A percentile compares a stretch with the other conserved stretches of the same genome.
phyloP scores from a whole-genome alignment of 2,888 invertebrate species.

The Aphodius granarius region DNA sequence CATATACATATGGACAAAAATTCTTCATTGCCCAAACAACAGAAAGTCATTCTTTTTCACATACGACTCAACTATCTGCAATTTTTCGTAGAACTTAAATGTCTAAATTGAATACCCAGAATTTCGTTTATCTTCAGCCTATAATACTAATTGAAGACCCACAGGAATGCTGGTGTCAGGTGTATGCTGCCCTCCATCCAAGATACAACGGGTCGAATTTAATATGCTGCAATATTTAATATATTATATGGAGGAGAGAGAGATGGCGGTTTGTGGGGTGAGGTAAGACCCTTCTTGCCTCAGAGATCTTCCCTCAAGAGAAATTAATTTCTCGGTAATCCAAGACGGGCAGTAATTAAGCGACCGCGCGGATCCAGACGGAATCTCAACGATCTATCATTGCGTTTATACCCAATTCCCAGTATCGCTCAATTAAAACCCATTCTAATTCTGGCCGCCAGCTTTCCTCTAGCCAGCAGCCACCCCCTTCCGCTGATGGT shows the following conservation, averaged over 20 bases:
- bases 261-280: conserved; percentile 33
- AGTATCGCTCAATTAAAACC: conserved; percentile 38
- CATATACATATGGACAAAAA: too few relatives aligned
- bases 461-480: neutral
- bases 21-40: too few relatives aligned
- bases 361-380: conserved; percentile 44
- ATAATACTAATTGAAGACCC: too few relatives aligned
- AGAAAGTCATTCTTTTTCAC: too few relatives aligned
- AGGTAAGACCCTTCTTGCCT: conserved; percentile 12
- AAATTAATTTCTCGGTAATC: conserved; percentile 56
- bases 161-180: too few relatives aligned
- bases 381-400: conserved; percentile 53
- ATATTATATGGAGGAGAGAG: conserved; percentile 48
- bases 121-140: too few relatives aligned
- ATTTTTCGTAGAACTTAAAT: too few relatives aligned
- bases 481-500: neutral
- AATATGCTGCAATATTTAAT: conserved; percentile 55
- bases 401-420: conserved; percentile 49
- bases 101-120: too few relatives aligned
- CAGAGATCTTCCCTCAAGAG: conserved; percentile 40
- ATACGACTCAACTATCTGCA: too few relatives aligned
- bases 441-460: conserved; percentile 21
- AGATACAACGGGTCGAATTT: conserved; percentile 42
- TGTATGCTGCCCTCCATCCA: neutral
- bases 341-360: conserved; percentile 56